phyloP scores from a whole-genome alignment of 2,797 vertebrate species.

The Pseudomugil gertrudae region DNA sequence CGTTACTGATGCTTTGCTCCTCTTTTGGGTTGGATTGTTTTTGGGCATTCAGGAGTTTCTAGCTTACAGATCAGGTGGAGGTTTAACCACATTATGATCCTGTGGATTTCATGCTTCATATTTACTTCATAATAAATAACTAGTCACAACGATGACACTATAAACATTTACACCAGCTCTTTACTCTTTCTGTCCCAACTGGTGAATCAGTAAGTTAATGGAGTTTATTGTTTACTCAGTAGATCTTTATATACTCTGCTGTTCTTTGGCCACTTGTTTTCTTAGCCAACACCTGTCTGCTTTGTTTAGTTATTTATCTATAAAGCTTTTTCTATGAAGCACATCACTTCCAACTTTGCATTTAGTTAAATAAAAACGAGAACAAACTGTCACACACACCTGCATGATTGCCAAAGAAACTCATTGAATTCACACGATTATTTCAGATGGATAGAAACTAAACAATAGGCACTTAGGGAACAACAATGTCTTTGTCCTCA shows the following conservation, averaged over 20 bases:
- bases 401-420: no score
- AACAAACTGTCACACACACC: constrained; percentile 1
- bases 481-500: not conserved
- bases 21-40: not conserved
- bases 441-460: not conserved
- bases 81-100: constrained; percentile 22
- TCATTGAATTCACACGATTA: not conserved
- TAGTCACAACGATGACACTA: not conserved
- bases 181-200: not conserved
- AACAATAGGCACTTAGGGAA: not conserved
- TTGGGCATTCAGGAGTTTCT: not conserved
- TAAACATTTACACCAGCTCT: constrained; percentile 1
- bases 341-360: constrained; percentile 15
- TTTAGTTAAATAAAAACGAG: constrained; percentile 13
- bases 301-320: not conserved
- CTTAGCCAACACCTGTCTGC: not conserved
- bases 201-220: constrained; percentile 39
- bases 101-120: not conserved
- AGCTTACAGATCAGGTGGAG: not conserved
- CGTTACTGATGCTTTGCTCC: not conserved
- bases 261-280: constrained; percentile 2
- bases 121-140: not conserved
- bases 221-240: constrained; percentile 9
- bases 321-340: not conserved
- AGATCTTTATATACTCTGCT: constrained; percentile 30